Base-by-base conservation (phyloP, 2,797 vertebrate genomes). In the Manis crassicaudata region DNA sequence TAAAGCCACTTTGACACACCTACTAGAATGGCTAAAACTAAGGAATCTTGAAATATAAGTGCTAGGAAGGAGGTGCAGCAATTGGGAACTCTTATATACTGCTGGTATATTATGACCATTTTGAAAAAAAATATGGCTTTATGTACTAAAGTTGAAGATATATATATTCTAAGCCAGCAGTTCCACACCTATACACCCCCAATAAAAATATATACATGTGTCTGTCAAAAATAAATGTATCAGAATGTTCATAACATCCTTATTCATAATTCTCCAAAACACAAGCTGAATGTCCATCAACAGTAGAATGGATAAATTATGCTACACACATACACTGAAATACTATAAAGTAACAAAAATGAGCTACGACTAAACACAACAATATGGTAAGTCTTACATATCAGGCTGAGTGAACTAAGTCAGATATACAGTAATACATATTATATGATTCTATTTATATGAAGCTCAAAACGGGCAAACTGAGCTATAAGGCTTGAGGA, bases 341-440 rank as follows among this genome's bases (percentile, higher is more conserved):
- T 9, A 82, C 7, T n/a, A 77, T 25, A 94, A 4, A 76, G 37
- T 67, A 77, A 77, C 10, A 63, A 83, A 25, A 75, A 40, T 60
- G 62, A 89, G 60, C 35, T 85, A 72, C 58, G 90, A 90, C 37
- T 62, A 87, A 92, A 75, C 54, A 96, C 21, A 54, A 88, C 23
- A 72, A 67, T 40, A 72, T 40, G 10, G 8, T 63, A 87, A 35
- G 58, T 80, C 32, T 95, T 92, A 83, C 14, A 85, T 40, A 40
- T 40, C 91, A 65, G 37, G 35, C 1, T 80, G 54, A 63, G 32
- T 87, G 21, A 92, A 92, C 58, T 73, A 77, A 82, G 37, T 87
- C 54, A 82, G 79, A 82, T 67, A 73, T 3, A 93, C 94, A 96
- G 80, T 70, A 92, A 75, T 23, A 88, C 32, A n/a, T 43, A 35